Conservation (phyloP, 2,888 invertebrate genomes). For the Nomada hirtipes region DNA sequence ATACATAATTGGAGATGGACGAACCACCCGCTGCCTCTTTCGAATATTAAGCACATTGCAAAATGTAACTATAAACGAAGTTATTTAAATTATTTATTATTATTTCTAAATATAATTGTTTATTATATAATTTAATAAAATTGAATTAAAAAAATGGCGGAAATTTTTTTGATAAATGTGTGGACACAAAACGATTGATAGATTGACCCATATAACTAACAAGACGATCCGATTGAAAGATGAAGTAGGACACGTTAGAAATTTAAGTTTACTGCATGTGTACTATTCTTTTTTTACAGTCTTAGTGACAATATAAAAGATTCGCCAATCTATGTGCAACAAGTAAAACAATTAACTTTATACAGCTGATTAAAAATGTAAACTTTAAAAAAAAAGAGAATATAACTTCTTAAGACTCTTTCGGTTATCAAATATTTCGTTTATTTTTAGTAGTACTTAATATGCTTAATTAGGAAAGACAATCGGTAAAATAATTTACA, state of each 20-base stretch:
- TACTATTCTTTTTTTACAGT: not conserved
- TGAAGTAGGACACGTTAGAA: not conserved
- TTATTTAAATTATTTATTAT: not conserved
- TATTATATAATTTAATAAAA: not conserved
- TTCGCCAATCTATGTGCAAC: not conserved
- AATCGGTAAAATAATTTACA: not conserved
- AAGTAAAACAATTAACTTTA: not conserved
- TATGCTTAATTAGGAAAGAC: not conserved
- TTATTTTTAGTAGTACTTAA: not conserved
- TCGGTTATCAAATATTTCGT: not conserved
- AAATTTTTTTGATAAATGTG: not conserved
- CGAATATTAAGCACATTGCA: too few species aligned
- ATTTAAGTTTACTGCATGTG: conserved; percentile 4
- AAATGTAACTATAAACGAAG: not conserved
- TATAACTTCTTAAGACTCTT: not conserved
- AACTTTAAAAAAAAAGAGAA: not conserved
- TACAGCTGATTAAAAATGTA: not conserved
- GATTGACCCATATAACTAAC: not conserved
- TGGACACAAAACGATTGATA: not conserved
- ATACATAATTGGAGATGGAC: conserved; percentile 2
- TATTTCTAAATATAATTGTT: not conserved
- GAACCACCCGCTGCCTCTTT: not conserved
- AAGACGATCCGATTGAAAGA: conserved; percentile 2
- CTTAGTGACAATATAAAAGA: not conserved
- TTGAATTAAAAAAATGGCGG: not conserved